phyloP scores from a whole-genome alignment of 2,797 vertebrate species.

The Alauda arvensis region DNA sequence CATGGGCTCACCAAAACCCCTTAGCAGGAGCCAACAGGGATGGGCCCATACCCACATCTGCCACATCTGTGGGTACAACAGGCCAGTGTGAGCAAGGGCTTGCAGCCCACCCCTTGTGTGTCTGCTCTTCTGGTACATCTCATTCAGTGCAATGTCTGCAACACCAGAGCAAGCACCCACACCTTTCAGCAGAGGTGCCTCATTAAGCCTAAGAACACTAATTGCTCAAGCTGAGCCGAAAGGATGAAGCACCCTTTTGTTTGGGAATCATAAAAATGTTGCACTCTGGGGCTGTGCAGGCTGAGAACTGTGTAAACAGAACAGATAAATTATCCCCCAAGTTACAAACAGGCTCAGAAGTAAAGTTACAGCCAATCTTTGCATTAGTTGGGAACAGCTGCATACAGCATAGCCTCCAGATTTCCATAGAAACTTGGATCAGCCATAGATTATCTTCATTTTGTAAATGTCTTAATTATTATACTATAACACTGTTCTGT shows the following conservation, averaged over 20 bases:
- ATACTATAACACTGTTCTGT: not conserved
- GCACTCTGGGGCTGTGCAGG: not conserved
- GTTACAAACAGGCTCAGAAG: constrained; percentile 20
- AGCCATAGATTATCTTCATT: constrained; percentile 39
- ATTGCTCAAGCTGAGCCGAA: not conserved
- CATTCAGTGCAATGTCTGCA: not conserved
- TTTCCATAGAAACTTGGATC: constrained; percentile 64
- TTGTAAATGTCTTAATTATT: constrained; percentile 57
- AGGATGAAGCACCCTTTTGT: not conserved
- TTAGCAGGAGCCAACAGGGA: not conserved
- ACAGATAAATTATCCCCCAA: constrained; percentile 37
- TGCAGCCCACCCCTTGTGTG: not conserved
- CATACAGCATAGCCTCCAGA: constrained; percentile 34
- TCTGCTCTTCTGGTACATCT: not conserved
- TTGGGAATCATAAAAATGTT: not conserved
- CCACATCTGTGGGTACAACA: not conserved
- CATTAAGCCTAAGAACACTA: not conserved
- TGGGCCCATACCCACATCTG: not conserved
- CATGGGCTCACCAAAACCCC: not conserved
- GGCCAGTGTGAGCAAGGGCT: not conserved
- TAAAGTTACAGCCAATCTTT: constrained; percentile 41
- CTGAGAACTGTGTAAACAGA: constrained; percentile 40
- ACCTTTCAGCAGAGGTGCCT: not conserved
- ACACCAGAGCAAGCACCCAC: not conserved
- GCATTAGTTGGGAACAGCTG: constrained; percentile 58